Conservation (phyloP, 2,797 vertebrate genomes). For the Crenuchus spilurus region DNA sequence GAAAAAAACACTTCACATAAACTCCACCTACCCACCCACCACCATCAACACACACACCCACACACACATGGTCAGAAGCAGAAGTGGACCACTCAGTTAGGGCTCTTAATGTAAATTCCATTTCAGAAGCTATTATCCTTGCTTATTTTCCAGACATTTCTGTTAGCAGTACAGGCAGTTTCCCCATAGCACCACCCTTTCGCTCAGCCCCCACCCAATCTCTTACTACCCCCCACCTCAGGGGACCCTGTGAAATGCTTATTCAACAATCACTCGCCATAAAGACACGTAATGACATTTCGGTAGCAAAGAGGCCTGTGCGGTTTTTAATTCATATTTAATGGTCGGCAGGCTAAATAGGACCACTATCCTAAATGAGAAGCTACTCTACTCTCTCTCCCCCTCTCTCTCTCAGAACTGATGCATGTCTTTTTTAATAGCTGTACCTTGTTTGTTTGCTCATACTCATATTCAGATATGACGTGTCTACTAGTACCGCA, state of each 20-base stretch:
- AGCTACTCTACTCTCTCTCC: constrained; percentile 25
- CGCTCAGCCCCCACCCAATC: constrained; percentile 37
- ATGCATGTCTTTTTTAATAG: constrained; percentile 62
- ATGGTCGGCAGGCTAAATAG: constrained; percentile 83
- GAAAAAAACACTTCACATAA: constrained; percentile 28
- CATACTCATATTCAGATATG: constrained; percentile 1
- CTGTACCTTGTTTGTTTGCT: constrained; percentile 32
- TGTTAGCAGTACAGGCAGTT: constrained; percentile 66
- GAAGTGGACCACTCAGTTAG: constrained; percentile 81
- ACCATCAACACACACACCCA: constrained; percentile 62
- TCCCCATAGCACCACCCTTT: constrained; percentile 48
- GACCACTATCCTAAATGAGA: constrained; percentile 79
- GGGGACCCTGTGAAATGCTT: constrained; percentile 82
- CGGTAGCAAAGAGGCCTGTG: constrained; percentile 84
- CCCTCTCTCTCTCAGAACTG: constrained; percentile 66
- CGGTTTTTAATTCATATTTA: constrained; percentile 89
- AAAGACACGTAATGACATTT: constrained; percentile 86
- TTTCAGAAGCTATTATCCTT: constrained; percentile 82
- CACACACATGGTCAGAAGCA: constrained; percentile 61
- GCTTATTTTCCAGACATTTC: constrained; percentile 69
- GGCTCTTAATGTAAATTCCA: constrained; percentile 85
- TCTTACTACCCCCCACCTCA: constrained; percentile 57
- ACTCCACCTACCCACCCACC: constrained; percentile 51
- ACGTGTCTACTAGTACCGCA: neutral
- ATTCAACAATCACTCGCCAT: constrained; percentile 84